Evolutionary conservation across 64 coral and sea anemone species (phyloP).

Genomic region (Porites lutea): DNA sequence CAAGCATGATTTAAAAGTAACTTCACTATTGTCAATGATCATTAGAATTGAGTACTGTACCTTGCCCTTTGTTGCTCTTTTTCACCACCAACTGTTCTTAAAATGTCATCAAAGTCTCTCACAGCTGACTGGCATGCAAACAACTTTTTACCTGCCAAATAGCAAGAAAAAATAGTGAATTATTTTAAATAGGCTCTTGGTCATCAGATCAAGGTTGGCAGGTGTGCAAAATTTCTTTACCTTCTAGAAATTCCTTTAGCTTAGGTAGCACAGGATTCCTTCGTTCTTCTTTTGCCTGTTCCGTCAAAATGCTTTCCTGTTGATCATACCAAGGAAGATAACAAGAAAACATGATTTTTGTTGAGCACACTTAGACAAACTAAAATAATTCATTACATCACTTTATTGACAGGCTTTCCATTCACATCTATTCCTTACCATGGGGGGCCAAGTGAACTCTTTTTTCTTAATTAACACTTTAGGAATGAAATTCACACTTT

Average conservation of each 20-base stretch:
- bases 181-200: too few species aligned
- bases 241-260: conserved; percentile 76
- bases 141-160: conserved; percentile 80
- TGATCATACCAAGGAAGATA: not conserved
- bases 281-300: conserved; percentile 76
- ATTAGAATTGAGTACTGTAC: not conserved
- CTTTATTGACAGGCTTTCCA: too few species aligned
- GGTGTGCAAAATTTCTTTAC: conserved; percentile 17
- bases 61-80: conserved; percentile 86
- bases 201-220: too few species aligned
- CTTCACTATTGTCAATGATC: not conserved
- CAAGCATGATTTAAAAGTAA: too few species aligned
- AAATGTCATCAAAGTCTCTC: conserved; percentile 81
- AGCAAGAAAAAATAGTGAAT: not conserved
- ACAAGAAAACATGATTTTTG: too few species aligned
- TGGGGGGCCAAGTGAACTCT: too few species aligned
- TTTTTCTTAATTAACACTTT: too few species aligned
- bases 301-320: conserved; percentile 66
- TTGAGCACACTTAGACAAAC: too few species aligned
- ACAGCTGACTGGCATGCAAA: conserved; percentile 84
- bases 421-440: too few species aligned
- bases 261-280: conserved; percentile 68
- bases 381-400: too few species aligned
- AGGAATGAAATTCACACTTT: too few species aligned
- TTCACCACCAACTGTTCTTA: conserved; percentile 86